phyloP scores from a whole-genome alignment of 2,113 vertebrate species.

The Brienomyrus longianalis region DNA sequence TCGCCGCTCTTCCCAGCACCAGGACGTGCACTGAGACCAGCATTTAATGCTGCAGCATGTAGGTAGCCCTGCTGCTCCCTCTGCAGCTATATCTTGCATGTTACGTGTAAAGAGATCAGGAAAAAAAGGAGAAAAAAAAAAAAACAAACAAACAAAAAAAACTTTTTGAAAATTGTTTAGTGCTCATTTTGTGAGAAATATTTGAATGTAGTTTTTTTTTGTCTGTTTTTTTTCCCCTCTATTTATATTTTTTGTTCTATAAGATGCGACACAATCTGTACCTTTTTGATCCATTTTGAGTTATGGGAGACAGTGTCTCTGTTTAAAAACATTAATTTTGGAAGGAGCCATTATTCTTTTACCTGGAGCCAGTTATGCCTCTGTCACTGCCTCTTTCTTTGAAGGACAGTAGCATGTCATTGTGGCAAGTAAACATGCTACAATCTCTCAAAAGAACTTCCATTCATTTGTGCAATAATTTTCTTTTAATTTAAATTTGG shows the following conservation, averaged over 20 bases:
- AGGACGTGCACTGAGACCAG: constrained; percentile 51
- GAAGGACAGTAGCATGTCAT: not conserved
- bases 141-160: not conserved
- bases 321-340: constrained; percentile 36
- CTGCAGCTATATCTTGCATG: constrained; percentile 64
- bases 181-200: constrained; percentile 78
- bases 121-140: constrained; percentile 44
- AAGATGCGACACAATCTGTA: constrained; percentile 25
- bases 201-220: constrained; percentile 57
- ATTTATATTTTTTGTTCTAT: constrained; percentile 34
- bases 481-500: constrained; percentile 74
- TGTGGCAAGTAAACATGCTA: constrained; percentile 47
- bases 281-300: constrained; percentile 41
- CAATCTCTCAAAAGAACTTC: constrained; percentile 45
- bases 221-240: constrained; percentile 32
- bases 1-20: constrained; percentile 17
- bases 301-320: constrained; percentile 32
- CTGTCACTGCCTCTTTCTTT: not conserved
- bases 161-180: constrained; percentile 41
- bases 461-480: constrained; percentile 74
- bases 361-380: not conserved
- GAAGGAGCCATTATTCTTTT: constrained; percentile 21
- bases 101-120: constrained; percentile 46
- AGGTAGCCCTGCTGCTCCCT: constrained; percentile 49
- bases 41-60: constrained; percentile 48